phyloP scores from a whole-genome alignment of 2,888 invertebrate genomes.

The Boloria euphrosyne region DNA sequence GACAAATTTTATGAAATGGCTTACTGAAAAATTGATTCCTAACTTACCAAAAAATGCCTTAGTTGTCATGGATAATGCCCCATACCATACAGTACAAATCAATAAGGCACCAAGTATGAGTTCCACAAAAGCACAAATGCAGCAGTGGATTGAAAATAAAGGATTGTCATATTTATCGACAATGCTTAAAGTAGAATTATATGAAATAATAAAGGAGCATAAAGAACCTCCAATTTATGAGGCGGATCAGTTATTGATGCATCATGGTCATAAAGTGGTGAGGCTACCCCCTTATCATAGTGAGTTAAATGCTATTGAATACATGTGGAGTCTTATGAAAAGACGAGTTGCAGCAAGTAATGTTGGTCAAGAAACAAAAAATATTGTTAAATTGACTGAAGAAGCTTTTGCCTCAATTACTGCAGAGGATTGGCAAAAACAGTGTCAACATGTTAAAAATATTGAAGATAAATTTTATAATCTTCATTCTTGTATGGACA shows the following conservation, averaged over 20 bases:
- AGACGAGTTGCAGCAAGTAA: conserved; percentile 41
- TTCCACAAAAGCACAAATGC: neutral
- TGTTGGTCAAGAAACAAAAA: conserved; percentile 34
- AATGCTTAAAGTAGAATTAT: conserved; percentile 4
- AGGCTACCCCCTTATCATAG: conserved; percentile 36
- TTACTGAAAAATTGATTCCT: conserved; percentile 1
- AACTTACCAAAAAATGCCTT: neutral
- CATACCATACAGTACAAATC: neutral
- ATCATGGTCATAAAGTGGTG: conserved; percentile 16
- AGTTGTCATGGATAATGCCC: too few relatives aligned
- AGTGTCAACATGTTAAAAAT: conserved; percentile 15
- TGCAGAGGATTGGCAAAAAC: conserved; percentile 4
- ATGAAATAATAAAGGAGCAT: conserved; percentile 24
- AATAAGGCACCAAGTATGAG: neutral
- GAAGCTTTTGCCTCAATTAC: conserved; percentile 37
- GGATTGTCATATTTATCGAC: conserved; percentile 13
- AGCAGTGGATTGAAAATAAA: conserved; percentile 6
- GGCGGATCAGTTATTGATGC: conserved; percentile 4
- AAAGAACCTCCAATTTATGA: conserved; percentile 19
- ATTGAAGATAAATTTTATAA: conserved; percentile 6
- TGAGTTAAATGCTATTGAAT: too few relatives aligned
- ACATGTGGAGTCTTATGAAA: conserved; percentile 40
- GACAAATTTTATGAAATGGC: conserved; percentile 1
- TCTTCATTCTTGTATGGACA: too few relatives aligned
- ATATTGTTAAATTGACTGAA: conserved; percentile 28